phyloP scores from a whole-genome alignment of 2,797 vertebrate species.

The Australoheros facetus region DNA sequence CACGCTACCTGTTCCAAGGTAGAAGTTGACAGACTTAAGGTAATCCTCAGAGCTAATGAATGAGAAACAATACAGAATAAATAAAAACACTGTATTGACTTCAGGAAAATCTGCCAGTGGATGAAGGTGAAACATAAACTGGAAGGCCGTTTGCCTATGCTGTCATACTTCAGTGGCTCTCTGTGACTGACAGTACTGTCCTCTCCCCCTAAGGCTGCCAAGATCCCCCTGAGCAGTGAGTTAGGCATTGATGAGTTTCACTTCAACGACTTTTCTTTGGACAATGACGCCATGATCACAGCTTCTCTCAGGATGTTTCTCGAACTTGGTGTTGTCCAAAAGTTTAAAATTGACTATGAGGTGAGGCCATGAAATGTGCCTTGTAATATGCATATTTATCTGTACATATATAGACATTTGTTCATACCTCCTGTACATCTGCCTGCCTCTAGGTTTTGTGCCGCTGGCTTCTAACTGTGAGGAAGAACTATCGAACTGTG shows the following conservation, averaged over 20 bases:
- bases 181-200: constrained; percentile 49
- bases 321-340: constrained; percentile 83
- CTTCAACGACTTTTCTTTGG: constrained; percentile 86
- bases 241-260: constrained; percentile 83
- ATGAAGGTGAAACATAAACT: not conserved
- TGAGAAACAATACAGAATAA: not conserved
- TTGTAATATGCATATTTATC: not conserved
- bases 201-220: constrained; percentile 78
- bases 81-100: not conserved
- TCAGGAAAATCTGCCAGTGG: constrained; percentile 5
- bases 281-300: constrained; percentile 85
- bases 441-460: constrained; percentile 77
- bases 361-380: constrained; percentile 54
- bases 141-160: not conserved
- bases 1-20: constrained; percentile 86
- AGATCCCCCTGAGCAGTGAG: constrained; percentile 83
- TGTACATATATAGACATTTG: not conserved
- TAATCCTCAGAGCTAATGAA: constrained; percentile 40
- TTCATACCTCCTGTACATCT: not conserved
- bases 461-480: constrained; percentile 85
- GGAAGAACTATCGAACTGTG: constrained; percentile 85
- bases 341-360: constrained; percentile 87
- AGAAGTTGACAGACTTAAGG: constrained; percentile 86
- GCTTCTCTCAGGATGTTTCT: constrained; percentile 85
- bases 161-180: not conserved